phyloP scores from a whole-genome alignment of 1,140 invertebrate genomes.

The roundworm (Caenorhabditis elegans) region WBcel235 BX284603.4:13644501-13645000 shows the following conservation, averaged over 20 bases:
- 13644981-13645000: too few species aligned
- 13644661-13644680: background rate
- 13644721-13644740: slow-evolving; percentile 38
- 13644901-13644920: too few species aligned
- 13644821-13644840: too few species aligned
- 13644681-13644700: slow-evolving; percentile 22
- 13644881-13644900: too few species aligned
- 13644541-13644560: background rate
- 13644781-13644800: too few species aligned
- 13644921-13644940: too few species aligned
- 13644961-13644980: too few species aligned
- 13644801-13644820: too few species aligned
- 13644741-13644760: slow-evolving; percentile 39
- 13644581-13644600: slow-evolving; percentile 15
- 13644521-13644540: background rate
- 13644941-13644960: too few species aligned
- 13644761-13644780: slow-evolving; percentile 32
- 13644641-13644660: background rate
- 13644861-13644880: too few species aligned
- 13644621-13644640: background rate
- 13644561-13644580: background rate
- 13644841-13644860: too few species aligned
- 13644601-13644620: background rate
- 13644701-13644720: slow-evolving; percentile 25
- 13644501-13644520: background rate